These are phyloP conservation scores for Catocala fraxini DNA, from an alignment of 2,888 invertebrate species.

Conservation along the genomic window DNA sequence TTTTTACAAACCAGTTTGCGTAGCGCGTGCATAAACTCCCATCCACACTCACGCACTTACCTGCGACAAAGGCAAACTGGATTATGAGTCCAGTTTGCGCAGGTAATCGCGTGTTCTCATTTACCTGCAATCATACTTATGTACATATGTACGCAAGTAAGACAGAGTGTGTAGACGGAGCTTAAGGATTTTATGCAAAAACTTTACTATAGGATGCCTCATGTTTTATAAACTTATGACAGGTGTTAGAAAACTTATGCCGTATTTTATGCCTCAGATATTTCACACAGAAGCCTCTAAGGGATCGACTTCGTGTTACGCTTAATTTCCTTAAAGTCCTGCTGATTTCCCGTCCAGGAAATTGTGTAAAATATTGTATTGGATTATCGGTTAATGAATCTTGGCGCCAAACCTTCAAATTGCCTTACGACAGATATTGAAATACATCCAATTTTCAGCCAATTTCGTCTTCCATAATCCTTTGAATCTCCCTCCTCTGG, in stretches of 20 bases:
- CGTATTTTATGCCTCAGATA: slow-evolving; percentile 22
- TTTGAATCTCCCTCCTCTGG: too few species aligned
- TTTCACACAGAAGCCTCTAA: slow-evolving; percentile 8
- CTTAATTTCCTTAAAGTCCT: slow-evolving; percentile 31
- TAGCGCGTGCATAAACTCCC: too few species aligned
- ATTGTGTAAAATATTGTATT: slow-evolving; percentile 44
- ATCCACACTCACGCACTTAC: too few species aligned
- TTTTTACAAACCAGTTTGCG: too few species aligned
- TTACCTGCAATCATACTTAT: too few species aligned
- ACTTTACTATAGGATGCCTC: neutral
- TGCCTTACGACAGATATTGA: neutral
- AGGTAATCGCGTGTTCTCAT: too few species aligned
- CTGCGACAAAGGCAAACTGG: too few species aligned
- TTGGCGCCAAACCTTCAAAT: neutral
- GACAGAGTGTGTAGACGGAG: too few species aligned
- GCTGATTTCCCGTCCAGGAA: slow-evolving; percentile 43
- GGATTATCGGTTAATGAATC: slow-evolving; percentile 31
- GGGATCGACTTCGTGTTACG: slow-evolving; percentile 23
- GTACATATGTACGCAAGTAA: too few species aligned
- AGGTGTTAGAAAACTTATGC: slow-evolving; percentile 1
- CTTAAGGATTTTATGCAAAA: neutral
- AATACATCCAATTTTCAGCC: neutral
- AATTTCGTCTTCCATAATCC: neutral
- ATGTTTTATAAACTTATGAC: slow-evolving; percentile 1
- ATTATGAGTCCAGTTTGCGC: too few species aligned